Conservation (phyloP, 2,797 vertebrate species). For the Sebastolobus altivelis region DNA sequence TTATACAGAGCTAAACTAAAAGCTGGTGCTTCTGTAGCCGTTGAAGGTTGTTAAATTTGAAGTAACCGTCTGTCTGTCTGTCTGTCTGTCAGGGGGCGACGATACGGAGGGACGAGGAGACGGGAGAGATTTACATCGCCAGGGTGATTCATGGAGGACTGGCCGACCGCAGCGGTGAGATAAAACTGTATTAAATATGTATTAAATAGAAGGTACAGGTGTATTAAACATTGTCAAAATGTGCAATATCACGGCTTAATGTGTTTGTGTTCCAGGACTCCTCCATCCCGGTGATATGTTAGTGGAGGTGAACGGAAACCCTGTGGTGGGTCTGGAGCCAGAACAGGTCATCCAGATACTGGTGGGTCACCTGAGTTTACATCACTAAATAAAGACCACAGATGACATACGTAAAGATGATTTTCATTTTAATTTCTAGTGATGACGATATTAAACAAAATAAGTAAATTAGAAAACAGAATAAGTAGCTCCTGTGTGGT, state of each 20-base stretch:
- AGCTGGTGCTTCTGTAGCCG: background rate
- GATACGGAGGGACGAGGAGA: slow-evolving; percentile 91
- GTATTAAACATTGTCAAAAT: background rate
- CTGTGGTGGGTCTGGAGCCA: slow-evolving; percentile 91
- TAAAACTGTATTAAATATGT: background rate
- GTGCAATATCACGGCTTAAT: background rate
- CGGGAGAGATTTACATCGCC: slow-evolving; percentile 92
- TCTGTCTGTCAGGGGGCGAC: slow-evolving; percentile 89
- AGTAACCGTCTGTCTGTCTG: slow-evolving; percentile 10
- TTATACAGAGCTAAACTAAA: background rate
- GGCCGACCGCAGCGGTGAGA: slow-evolving; percentile 93
- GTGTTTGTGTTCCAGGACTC: slow-evolving; percentile 82
- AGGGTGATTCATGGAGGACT: slow-evolving; percentile 95
- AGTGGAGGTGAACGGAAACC: slow-evolving; percentile 92
- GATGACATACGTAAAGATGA: background rate
- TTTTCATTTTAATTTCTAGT: background rate
- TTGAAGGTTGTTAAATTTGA: background rate
- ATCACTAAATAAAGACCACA: background rate
- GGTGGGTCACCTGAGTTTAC: slow-evolving; percentile 78
- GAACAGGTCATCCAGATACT: slow-evolving; percentile 93
- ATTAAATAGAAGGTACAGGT: background rate
- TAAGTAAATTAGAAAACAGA: background rate
- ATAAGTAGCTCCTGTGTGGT: background rate
- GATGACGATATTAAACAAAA: background rate
- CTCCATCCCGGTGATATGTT: slow-evolving; percentile 92